Evolutionary conservation across 2,797 vertebrate species (phyloP), one percentile per base, ranked within the genome.

Genomic region (Clamator glandarius): DNA sequence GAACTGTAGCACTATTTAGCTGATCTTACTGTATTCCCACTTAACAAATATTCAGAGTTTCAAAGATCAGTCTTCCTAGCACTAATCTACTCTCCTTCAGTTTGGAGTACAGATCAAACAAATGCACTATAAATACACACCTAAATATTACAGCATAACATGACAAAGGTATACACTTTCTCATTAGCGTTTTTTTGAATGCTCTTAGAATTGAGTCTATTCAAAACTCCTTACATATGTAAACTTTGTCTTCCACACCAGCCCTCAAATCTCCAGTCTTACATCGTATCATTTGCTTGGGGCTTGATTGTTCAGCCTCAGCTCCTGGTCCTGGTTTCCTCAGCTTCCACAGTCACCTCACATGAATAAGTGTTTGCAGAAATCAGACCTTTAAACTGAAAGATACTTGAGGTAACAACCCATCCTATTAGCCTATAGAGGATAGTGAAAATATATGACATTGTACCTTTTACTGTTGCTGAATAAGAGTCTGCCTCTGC

Each of bases 71-170:
- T 87, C 84, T 94, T 82, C 39, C 83, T 25, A 77, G 50, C 13
- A 35, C 51, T 89, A 46, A 86, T 73, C 62, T 81, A 58, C 25
- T 29, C 25, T 62, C 28, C 57, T 64, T 87, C 57, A 41, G 84
- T 95, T 93, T 95, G 75, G 63, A 89, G 61, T 61, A 68, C 1
- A 70, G 70, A 77, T 89, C 93, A 95, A 95, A 92, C 69, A 92
- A 51, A 42, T 15, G 52, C 0, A 0, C 29, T 61, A 68, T 17
- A 36, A 85, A 94, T 89, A 57, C 62, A 59, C 57, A 66, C 36
- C 73, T 58, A 87, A 48, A 87, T 82, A 44, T 41, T 92, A 33
- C 3, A 85, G n/a, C 19, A 44, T 17, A 75, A 73, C 77, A 87
- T 73, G 59, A 68, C 85, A 93, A 89, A 83, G 19, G 48, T 58